Percentiles rank a stretch among this genome's conserved stretches.
These are phyloP conservation scores for Galeopterus variegatus DNA, from an alignment of 2,113 vertebrate genomes.

Conservation along the genomic window DNA sequence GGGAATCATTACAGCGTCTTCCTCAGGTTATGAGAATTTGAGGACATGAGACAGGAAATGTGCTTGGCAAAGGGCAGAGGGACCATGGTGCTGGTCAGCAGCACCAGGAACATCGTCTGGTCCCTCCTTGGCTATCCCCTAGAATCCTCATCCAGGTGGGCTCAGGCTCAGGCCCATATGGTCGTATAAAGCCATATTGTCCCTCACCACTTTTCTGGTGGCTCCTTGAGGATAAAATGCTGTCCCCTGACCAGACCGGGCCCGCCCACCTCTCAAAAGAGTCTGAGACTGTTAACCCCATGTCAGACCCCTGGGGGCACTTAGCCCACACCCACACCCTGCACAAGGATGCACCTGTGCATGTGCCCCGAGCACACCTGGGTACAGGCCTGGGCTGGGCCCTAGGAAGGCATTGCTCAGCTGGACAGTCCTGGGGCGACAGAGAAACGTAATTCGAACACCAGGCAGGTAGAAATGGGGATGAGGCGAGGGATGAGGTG, in stretches of 20 bases:
- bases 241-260: not conserved
- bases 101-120: too few relatives aligned
- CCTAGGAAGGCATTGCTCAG: not conserved
- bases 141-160: too few relatives aligned
- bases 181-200: not conserved
- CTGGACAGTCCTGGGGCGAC: not conserved
- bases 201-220: not conserved
- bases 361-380: accelerated
- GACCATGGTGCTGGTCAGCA: not conserved
- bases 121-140: too few relatives aligned
- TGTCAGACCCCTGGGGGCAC: too few relatives aligned
- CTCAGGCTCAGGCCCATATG: not conserved
- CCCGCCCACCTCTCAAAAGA: not conserved
- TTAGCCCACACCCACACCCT: too few relatives aligned
- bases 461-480: not conserved
- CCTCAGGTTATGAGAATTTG: not conserved
- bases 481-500: accelerated
- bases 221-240: not conserved
- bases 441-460: not conserved
- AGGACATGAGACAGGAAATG: not conserved
- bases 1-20: not conserved
- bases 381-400: not conserved
- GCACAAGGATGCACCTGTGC: too few relatives aligned
- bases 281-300: not conserved
- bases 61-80: not conserved